These are phyloP conservation scores for Cosmia trapezina DNA, from an alignment of 2,888 invertebrate species.

Conservation along the genomic window DNA sequence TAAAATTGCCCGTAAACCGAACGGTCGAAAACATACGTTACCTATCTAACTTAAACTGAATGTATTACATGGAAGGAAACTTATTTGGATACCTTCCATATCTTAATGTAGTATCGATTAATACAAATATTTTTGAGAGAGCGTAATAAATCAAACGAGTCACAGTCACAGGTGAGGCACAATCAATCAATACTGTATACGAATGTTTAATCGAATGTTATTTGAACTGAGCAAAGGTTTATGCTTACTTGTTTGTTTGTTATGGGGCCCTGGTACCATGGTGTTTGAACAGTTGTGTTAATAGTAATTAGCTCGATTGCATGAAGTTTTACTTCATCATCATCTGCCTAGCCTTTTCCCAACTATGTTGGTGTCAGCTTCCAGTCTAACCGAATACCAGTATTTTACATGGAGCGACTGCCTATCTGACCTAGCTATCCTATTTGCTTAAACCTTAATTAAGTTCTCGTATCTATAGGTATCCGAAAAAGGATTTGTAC, in stretches of 20 bases:
- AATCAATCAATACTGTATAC: conserved; percentile 51
- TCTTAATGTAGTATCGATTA: conserved; percentile 20
- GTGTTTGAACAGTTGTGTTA: conserved; percentile 12
- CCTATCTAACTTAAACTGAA: conserved; percentile 2
- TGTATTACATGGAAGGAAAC: conserved; percentile 35
- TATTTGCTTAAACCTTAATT: conserved; percentile 10
- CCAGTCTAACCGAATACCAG: too few species aligned
- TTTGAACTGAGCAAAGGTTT: conserved; percentile 24
- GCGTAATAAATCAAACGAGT: conserved; percentile 43
- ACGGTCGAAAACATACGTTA: conserved; percentile 25
- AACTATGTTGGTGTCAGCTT: too few species aligned
- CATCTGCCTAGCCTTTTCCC: too few species aligned
- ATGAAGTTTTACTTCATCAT: not conserved
- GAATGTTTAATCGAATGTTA: conserved; percentile 32
- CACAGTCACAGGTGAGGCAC: conserved; percentile 34
- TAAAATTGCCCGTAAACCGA: conserved; percentile 14
- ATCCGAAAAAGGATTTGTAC: conserved; percentile 31
- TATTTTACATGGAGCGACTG: too few species aligned
- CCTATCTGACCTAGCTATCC: not conserved
- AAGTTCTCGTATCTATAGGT: too few species aligned
- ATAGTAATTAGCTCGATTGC: not conserved
- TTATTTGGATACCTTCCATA: conserved; percentile 41
- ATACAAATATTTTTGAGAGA: conserved; percentile 5
- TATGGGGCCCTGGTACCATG: conserved; percentile 42
- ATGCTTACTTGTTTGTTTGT: conserved; percentile 26